Conservation (phyloP, 2,113 vertebrate genomes). For the Centropus unirufus region DNA sequence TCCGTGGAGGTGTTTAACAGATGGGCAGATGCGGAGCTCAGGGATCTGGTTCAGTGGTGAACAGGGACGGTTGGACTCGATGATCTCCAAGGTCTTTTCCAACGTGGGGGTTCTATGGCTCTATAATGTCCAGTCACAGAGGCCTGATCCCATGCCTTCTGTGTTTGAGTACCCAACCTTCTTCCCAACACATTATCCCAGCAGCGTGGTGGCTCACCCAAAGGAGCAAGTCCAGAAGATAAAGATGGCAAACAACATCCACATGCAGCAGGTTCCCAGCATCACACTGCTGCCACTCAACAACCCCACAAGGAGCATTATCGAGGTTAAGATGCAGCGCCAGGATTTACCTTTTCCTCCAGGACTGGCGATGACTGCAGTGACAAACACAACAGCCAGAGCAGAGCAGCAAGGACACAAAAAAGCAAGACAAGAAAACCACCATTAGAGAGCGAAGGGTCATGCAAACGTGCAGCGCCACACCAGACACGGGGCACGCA, state of each 20-base stretch:
- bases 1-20: too few relatives aligned
- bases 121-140: background rate
- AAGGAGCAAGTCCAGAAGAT: background rate
- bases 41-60: too few relatives aligned
- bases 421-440: conserved; percentile 83
- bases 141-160: background rate
- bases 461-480: conserved; percentile 38
- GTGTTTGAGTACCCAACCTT: background rate
- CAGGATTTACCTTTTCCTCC: conserved; percentile 96
- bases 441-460: conserved; percentile 74
- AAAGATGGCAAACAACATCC: background rate
- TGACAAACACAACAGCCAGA: conserved; percentile 79
- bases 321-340: background rate
- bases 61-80: too few relatives aligned
- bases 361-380: conserved; percentile 93
- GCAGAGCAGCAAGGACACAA: conserved; percentile 81
- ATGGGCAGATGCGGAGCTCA: too few relatives aligned
- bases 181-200: background rate
- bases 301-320: background rate
- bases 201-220: fast-evolving
- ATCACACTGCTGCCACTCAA: background rate
- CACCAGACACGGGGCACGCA: background rate
- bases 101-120: too few relatives aligned
- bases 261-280: background rate
- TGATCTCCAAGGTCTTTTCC: too few relatives aligned